phyloP scores from a whole-genome alignment of 2,113 vertebrate genomes.

The Dicrurus megarhynchus region DNA sequence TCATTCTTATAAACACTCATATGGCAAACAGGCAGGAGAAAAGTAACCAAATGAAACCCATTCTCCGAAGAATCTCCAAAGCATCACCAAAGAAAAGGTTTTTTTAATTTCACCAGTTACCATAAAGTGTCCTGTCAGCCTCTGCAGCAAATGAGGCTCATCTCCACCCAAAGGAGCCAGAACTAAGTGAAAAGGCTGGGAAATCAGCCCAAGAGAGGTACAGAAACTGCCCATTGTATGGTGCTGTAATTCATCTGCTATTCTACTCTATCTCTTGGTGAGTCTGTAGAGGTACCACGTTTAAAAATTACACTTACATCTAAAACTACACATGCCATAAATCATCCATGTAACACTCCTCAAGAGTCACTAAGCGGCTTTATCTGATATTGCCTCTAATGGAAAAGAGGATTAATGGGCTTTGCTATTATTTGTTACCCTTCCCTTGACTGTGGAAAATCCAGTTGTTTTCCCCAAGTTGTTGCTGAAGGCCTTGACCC shows the following conservation, averaged over 20 bases:
- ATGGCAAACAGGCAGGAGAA: not conserved
- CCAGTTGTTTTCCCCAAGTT: not conserved
- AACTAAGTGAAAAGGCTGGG: not conserved
- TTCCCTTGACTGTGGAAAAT: not conserved
- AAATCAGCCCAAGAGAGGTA: not conserved
- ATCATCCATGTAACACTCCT: not conserved
- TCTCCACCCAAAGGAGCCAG: not conserved
- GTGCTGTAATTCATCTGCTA: not conserved
- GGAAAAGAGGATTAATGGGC: not conserved
- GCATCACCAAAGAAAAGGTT: not conserved
- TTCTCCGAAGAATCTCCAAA: not conserved
- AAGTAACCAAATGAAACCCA: not conserved
- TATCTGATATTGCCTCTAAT: slow-evolving; percentile 1
- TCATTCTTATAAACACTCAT: not conserved
- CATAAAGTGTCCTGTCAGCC: not conserved
- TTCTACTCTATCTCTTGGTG: not conserved
- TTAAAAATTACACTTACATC: not conserved
- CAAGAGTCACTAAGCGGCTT: not conserved
- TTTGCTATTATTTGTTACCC: not conserved
- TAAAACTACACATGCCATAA: not conserved
- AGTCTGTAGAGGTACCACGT: not conserved
- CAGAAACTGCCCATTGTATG: not conserved
- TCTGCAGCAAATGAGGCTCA: not conserved
- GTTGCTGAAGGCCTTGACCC: not conserved
- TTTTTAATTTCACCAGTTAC: not conserved